Evolutionary conservation across 2,113 vertebrate species (phyloP), one percentile per base, ranked within the genome.

Genomic region (Takifugu bimaculatus): DNA sequence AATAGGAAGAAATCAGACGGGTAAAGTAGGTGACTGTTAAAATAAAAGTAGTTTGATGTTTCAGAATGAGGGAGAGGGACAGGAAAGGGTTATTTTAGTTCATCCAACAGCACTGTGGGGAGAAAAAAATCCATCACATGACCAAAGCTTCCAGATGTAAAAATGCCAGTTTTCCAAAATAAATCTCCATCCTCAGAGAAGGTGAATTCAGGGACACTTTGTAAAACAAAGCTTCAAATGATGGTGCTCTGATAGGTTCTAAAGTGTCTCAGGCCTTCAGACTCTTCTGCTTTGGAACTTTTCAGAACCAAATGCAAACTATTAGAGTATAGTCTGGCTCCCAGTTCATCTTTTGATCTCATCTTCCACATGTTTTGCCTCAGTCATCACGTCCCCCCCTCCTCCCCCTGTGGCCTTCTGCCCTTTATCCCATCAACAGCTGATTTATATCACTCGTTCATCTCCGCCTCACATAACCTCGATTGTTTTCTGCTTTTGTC

Each of bases 351-450:
- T 14, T 6, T 5, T 48, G 13, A 48, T 14, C 45, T 25, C 48
- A 50, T 50, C n/a, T 50, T 20, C 7, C 20, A 50, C 35, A 50
- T 49, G n/a, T 3, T n/a, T 15, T 45, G 57, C 0, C 39, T 58
- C 39, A 56, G n/a, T 63, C 63, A 39, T 52, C 2, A 39, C 52
- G 28, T 32, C 51, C 39, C 25, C 49, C 43, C 45, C 20, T 32
- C 13, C 52, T 57, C 15, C 47, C 28, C 52, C 29, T 27, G 12
- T 60, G 39, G 14, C 14, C 68, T 45, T 56, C 9, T 58, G 39
- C 25, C 52, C 45, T 68, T 78, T 49, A 60, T 70, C 55, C 60
- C 57, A 56, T 66, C 47, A 60, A 14, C 47, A 63, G 28, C 11
- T 2, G 9, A 56, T 75, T 63, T 60, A 25, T 55, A 43, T 5